Percentiles rank a stretch among this genome's conserved stretches.
Evolutionary conservation across 2,797 vertebrate species (phyloP).

Genomic region (Heliangelus exortis): DNA sequence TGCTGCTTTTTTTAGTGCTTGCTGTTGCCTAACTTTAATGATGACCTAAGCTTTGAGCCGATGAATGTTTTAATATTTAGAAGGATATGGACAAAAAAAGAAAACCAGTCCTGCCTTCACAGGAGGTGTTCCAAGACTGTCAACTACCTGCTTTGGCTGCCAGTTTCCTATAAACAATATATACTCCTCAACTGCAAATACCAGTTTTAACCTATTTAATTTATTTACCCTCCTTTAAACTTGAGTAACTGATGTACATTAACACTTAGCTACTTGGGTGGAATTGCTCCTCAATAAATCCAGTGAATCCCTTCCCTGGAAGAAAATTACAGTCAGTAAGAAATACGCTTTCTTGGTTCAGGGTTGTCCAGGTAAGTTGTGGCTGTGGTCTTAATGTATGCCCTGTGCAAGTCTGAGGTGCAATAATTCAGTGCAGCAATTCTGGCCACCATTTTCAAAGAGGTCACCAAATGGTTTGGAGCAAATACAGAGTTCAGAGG

Average conservation of each 20-base stretch:
- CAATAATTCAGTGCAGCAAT: background rate
- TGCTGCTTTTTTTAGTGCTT: slow-evolving; percentile 17
- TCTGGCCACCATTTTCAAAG: background rate
- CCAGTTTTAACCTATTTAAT: background rate
- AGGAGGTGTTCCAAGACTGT: background rate
- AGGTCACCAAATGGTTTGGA: background rate
- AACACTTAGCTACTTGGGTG: background rate
- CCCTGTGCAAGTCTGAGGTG: background rate
- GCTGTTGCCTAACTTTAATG: background rate
- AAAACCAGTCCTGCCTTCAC: background rate
- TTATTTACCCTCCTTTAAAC: background rate
- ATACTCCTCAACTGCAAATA: background rate
- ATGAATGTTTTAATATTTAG: background rate
- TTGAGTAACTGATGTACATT: background rate
- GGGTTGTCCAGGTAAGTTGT: background rate
- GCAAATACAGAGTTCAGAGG: background rate
- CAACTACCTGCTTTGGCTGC: background rate
- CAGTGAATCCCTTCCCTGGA: background rate
- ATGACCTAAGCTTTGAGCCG: background rate
- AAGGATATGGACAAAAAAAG: background rate
- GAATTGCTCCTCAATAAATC: background rate
- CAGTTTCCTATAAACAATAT: background rate
- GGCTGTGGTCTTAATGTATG: background rate
- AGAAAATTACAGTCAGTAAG: background rate
- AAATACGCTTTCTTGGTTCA: background rate